Evolutionary conservation across 2,888 invertebrate genomes (phyloP).

Genomic region (Macrophya alboannulata): DNA sequence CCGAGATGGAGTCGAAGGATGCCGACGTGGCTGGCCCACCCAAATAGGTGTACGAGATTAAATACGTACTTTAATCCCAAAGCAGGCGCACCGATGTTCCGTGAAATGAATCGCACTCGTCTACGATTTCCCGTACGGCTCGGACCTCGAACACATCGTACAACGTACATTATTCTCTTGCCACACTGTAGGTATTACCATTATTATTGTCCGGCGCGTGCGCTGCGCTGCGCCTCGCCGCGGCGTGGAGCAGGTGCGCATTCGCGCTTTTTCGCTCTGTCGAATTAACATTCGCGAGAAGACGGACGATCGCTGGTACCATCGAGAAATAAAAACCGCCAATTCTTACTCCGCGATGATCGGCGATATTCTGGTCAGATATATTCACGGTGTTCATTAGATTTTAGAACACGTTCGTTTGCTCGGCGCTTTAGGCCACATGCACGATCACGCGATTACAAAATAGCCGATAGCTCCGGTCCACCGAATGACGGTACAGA

Average conservation of each 20-base stretch:
- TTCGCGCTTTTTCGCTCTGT: constrained; percentile 53
- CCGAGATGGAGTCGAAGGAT: background rate
- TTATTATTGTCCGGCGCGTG: constrained; percentile 20
- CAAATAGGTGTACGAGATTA: constrained; percentile 36
- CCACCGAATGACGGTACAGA: background rate
- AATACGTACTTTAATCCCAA: constrained; percentile 40
- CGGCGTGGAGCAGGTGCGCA: constrained; percentile 50
- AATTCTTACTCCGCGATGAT: constrained; percentile 37
- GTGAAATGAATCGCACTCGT: constrained; percentile 34
- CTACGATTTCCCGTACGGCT: background rate
- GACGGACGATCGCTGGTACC: background rate
- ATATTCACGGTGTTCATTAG: background rate
- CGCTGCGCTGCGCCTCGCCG: background rate
- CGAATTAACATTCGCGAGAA: constrained; percentile 51
- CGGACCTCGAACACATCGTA: background rate
- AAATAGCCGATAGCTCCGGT: constrained; percentile 11
- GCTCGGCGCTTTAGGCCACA: background rate
- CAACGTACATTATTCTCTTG: background rate
- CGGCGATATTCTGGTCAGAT: background rate
- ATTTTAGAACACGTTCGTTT: constrained; percentile 32
- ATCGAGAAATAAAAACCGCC: background rate
- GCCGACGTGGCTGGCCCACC: constrained; percentile 34
- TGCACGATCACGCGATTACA: background rate
- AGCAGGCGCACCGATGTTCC: constrained; percentile 5
- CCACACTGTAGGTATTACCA: background rate